Evolutionary conservation across 2,888 invertebrate species (phyloP).

Genomic region (Callosobruchus maculatus): DNA sequence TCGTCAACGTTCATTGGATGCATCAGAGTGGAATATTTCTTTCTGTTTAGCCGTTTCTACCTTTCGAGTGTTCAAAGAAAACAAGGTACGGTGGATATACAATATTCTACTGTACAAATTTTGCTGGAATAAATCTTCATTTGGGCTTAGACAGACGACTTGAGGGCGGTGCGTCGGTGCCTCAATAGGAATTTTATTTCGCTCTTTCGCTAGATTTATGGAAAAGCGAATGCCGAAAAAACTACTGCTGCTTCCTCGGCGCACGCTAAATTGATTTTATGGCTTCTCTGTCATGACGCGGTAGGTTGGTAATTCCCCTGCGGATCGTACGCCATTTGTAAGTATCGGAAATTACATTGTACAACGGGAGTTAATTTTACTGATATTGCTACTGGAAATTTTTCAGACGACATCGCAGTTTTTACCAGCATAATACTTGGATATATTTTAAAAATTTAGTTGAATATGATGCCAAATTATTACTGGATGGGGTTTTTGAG

Average conservation of each 20-base stretch:
- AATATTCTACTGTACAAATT: neutral
- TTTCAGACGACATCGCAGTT: too few species aligned
- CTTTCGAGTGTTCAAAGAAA: neutral
- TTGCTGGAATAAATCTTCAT: neutral
- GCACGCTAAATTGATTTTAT: neutral
- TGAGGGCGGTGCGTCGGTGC: neutral
- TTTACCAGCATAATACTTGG: too few species aligned
- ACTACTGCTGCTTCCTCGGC: neutral
- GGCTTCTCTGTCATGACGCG: neutral
- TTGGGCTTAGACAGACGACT: neutral
- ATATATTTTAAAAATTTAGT: too few species aligned
- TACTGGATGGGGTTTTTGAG: too few species aligned
- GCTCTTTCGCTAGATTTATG: neutral
- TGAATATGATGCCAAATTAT: too few species aligned
- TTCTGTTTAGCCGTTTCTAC: neutral
- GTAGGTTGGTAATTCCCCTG: neutral
- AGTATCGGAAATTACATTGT: neutral
- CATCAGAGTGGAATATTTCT: neutral
- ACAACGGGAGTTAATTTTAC: too few species aligned
- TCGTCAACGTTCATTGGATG: neutral
- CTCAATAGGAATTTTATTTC: neutral
- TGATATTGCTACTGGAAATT: too few species aligned
- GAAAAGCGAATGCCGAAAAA: neutral
- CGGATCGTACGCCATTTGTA: neutral
- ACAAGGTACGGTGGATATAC: neutral